A percentile compares a stretch with the other conserved stretches of the same genome.
These are phyloP conservation scores for Melanostoma scalare DNA, from an alignment of 2,888 invertebrate species.

Conservation along the genomic window DNA sequence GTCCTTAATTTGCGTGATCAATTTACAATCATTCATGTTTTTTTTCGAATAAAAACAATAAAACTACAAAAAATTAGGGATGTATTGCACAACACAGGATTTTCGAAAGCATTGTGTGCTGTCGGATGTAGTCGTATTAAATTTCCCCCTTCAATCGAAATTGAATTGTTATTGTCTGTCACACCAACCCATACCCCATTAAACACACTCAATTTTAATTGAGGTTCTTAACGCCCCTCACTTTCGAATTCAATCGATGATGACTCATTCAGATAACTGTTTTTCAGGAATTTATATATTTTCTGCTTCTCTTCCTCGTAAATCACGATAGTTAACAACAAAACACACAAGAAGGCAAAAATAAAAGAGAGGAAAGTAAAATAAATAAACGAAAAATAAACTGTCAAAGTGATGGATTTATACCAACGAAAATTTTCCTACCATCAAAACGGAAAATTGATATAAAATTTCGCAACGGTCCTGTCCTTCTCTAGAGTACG, in stretches of 20 bases:
- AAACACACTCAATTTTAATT: slow-evolving; percentile 24
- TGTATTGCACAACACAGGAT: not conserved
- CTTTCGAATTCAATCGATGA: slow-evolving; percentile 28
- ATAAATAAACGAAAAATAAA: not conserved
- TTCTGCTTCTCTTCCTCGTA: slow-evolving; percentile 2
- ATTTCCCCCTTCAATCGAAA: slow-evolving; percentile 3
- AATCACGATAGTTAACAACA: slow-evolving; percentile 3
- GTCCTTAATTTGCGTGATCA: slow-evolving; percentile 16
- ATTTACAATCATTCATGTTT: slow-evolving; percentile 25
- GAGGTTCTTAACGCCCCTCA: not conserved
- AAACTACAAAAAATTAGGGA: not conserved
- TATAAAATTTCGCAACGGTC: slow-evolving; percentile 20
- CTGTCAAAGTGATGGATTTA: slow-evolving; percentile 26
- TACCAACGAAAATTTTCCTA: slow-evolving; percentile 1
- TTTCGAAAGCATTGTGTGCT: slow-evolving; percentile 13
- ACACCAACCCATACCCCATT: not conserved
- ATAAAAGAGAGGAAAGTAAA: not conserved
- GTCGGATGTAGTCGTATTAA: not conserved
- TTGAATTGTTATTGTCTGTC: slow-evolving; percentile 12
- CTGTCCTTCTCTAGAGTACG: not conserved
- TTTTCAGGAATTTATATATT: slow-evolving; percentile 28
- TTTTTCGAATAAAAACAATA: not conserved
- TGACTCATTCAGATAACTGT: slow-evolving; percentile 32
- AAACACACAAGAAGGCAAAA: slow-evolving; percentile 7
- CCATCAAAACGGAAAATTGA: slow-evolving; percentile 11